These are phyloP conservation scores for Rhagonycha fulva DNA, from an alignment of 2,888 invertebrate species.

Conservation along the genomic window DNA sequence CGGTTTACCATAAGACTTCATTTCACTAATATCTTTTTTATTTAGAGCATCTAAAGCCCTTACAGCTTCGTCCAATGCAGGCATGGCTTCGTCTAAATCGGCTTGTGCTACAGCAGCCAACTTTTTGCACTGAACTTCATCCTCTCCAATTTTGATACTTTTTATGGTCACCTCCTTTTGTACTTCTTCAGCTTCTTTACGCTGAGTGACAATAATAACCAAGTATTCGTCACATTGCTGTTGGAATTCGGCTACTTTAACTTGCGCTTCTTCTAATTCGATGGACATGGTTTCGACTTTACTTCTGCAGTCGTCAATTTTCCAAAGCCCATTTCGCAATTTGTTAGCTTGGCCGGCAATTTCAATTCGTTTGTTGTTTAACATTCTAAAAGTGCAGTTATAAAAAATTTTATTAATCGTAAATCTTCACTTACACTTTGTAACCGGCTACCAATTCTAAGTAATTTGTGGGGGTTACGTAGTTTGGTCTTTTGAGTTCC, in stretches of 20 bases:
- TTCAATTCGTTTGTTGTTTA: constrained; percentile 71
- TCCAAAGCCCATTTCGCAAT: constrained; percentile 79
- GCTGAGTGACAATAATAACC: constrained; percentile 78
- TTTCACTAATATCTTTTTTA: constrained; percentile 87
- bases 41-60: constrained; percentile 78
- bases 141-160: constrained; percentile 75
- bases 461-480: constrained; percentile 89
- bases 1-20: constrained; percentile 87
- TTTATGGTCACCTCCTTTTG: constrained; percentile 74
- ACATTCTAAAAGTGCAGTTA: constrained; percentile 59
- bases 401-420: not conserved
- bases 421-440: constrained; percentile 65
- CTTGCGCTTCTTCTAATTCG: constrained; percentile 78
- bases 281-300: constrained; percentile 84
- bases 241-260: constrained; percentile 76
- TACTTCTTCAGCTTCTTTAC: constrained; percentile 82
- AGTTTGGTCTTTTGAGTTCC: constrained; percentile 81
- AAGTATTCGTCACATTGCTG: constrained; percentile 86
- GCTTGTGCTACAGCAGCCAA: constrained; percentile 81
- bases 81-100: constrained; percentile 85
- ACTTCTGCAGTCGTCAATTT: constrained; percentile 83
- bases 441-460: constrained; percentile 84
- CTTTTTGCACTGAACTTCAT: constrained; percentile 80
- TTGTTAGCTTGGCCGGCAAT: constrained; percentile 77
- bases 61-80: constrained; percentile 83